Evolutionary conservation across 2,797 vertebrate species (phyloP).

Genomic region (Apogon talboti): DNA sequence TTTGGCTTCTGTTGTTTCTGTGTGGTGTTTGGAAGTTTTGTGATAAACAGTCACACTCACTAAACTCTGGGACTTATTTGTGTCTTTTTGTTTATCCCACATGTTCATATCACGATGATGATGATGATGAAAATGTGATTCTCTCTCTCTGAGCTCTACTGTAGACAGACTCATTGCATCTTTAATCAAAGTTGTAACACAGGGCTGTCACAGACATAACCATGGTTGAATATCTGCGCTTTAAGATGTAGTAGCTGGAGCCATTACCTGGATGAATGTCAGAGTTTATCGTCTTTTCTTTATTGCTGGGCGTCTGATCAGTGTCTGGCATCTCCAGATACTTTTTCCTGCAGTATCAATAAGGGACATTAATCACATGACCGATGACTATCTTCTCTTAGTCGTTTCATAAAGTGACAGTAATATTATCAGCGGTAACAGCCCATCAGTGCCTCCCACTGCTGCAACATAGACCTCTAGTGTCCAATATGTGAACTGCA

Average conservation of each 20-base stretch:
- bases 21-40: no score
- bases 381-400: constrained; percentile 14
- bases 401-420: constrained; percentile 1
- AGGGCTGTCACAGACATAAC: not conserved
- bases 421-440: constrained; percentile 10
- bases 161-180: no score
- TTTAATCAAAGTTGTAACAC: not conserved
- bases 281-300: constrained; percentile 60
- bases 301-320: constrained; percentile 62
- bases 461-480: constrained; percentile 76
- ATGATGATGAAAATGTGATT: no score
- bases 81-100: no score
- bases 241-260: not conserved
- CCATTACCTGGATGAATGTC: constrained; percentile 76
- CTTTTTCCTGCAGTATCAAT: constrained; percentile 69
- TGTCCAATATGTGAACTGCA: constrained; percentile 66
- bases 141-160: no score
- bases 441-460: constrained; percentile 18
- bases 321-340: constrained; percentile 76
- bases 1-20: no score
- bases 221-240: not conserved
- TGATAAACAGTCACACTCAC: no score
- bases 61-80: no score
- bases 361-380: constrained; percentile 31
- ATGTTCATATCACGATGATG: no score